Conservation (phyloP, 1,140 invertebrate species). For the Tetramorium simillimum region DNA sequence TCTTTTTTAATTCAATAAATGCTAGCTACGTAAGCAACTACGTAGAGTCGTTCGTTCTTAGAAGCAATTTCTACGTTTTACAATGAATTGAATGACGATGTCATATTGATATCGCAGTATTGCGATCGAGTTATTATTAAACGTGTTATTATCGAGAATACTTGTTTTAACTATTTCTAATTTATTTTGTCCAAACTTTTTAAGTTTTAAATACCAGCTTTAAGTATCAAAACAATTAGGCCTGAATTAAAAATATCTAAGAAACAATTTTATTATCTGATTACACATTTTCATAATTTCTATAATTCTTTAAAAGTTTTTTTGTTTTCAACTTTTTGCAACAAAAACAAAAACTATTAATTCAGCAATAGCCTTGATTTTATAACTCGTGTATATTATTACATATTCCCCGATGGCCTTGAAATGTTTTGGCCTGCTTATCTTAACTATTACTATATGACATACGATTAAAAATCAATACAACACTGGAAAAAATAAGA, state of each 20-base stretch:
- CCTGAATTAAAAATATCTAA: not conserved
- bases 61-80: not conserved
- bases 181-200: not conserved
- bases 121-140: not conserved
- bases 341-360: not conserved
- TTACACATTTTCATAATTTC: not conserved
- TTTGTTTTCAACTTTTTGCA: not conserved
- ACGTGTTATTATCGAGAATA: not conserved
- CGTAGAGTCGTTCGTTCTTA: not conserved
- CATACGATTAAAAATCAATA: slow-evolving; percentile 17
- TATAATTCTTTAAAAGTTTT: not conserved
- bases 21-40: not conserved
- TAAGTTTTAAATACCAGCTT: not conserved
- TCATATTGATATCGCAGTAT: not conserved
- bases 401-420: not conserved
- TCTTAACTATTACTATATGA: not conserved
- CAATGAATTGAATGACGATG: not conserved
- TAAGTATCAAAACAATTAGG: not conserved
- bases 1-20: not conserved
- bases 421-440: not conserved
- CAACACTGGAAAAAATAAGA: not conserved
- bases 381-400: not conserved
- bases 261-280: not conserved
- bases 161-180: not conserved
- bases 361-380: not conserved